Evolutionary conservation across 2,113 vertebrate species (phyloP).

Genomic region (Felis catus): DNA sequence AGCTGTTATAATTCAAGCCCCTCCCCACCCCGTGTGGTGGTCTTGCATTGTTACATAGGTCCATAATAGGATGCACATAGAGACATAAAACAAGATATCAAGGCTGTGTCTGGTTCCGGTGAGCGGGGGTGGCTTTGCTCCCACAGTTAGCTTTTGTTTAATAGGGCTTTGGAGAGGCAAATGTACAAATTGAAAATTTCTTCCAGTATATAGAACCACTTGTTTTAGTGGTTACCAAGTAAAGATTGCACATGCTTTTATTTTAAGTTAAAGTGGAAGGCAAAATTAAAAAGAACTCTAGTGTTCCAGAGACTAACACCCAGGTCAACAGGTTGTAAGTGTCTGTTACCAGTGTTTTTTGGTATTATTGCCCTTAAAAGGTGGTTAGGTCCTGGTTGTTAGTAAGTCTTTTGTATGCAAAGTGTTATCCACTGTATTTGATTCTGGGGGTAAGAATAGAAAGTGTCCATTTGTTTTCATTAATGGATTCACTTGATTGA

Average conservation of each 20-base stretch:
- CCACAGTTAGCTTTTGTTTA: background rate
- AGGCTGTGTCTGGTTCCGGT: background rate
- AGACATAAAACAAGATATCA: conserved; percentile 40
- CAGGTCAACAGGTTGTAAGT: background rate
- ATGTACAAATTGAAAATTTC: conserved; percentile 13
- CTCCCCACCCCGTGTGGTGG: conserved; percentile 53
- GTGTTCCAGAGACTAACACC: background rate
- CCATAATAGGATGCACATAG: conserved; percentile 72
- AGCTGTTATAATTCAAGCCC: conserved; percentile 82
- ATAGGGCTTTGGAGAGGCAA: background rate
- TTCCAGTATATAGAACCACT: background rate
- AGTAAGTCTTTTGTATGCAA: background rate
- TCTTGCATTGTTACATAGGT: conserved; percentile 71
- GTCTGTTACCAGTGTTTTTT: background rate
- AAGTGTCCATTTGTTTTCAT: background rate
- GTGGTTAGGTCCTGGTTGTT: background rate
- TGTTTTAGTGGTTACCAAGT: background rate
- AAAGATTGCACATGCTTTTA: background rate
- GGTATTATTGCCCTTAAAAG: background rate
- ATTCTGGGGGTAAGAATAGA: background rate
- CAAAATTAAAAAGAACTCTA: background rate
- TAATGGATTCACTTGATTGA: background rate
- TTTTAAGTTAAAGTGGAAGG: background rate
- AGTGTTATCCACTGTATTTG: background rate
- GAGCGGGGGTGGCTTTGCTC: background rate